Evolutionary conservation across 2,797 vertebrate genomes (phyloP).

Genomic region (Natrix natrix): DNA sequence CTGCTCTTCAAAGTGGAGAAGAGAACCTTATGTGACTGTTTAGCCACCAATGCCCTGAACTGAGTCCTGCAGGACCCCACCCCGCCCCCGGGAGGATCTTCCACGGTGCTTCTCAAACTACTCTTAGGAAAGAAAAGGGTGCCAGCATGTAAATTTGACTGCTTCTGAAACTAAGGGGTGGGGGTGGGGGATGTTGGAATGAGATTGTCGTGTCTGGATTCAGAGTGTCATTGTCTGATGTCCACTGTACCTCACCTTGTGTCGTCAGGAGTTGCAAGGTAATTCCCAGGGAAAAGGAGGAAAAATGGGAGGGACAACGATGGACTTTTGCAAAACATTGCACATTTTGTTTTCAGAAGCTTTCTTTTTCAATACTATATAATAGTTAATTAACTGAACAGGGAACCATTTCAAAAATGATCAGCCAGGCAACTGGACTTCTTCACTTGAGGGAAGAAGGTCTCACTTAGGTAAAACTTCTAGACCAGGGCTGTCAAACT

Average conservation of each 20-base stretch:
- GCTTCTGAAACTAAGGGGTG: neutral
- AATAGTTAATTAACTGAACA: no score
- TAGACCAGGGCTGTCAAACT: no score
- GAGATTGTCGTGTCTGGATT: slow-evolving; percentile 6
- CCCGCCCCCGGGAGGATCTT: neutral
- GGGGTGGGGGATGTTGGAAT: neutral
- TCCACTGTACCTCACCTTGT: neutral
- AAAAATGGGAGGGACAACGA: neutral
- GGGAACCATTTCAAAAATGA: no score
- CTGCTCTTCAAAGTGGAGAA: slow-evolving; percentile 89
- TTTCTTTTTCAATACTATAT: neutral
- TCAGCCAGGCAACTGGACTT: neutral
- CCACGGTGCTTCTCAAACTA: slow-evolving; percentile 39
- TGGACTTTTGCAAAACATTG: neutral
- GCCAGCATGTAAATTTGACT: slow-evolving; percentile 33
- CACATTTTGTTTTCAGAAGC: neutral
- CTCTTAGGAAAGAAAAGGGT: slow-evolving; percentile 27
- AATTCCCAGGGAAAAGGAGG: neutral
- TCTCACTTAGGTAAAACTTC: neutral
- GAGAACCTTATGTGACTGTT: slow-evolving; percentile 87
- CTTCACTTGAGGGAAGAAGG: neutral
- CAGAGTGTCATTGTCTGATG: neutral
- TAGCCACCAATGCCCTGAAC: slow-evolving; percentile 79
- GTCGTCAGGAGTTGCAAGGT: neutral
- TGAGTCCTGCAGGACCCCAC: slow-evolving; percentile 63